These are phyloP conservation scores for Eira barbara DNA, from an alignment of 2,113 vertebrate species.

Conservation along the genomic window DNA sequence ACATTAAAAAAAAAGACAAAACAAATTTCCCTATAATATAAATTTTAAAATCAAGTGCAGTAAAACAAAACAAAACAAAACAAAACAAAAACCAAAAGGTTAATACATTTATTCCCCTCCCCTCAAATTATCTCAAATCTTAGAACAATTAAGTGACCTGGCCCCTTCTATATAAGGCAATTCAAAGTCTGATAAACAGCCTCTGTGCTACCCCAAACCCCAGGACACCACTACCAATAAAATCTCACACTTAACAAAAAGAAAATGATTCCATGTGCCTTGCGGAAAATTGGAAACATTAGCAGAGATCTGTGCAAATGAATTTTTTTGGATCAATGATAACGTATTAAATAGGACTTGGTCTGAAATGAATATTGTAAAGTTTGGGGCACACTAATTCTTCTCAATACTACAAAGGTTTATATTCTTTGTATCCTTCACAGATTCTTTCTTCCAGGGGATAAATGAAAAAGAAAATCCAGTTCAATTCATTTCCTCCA, in stretches of 20 bases:
- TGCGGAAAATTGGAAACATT: constrained; percentile 49
- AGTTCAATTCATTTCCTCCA: constrained; percentile 68
- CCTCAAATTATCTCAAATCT: constrained; percentile 22
- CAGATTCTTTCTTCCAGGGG: not conserved
- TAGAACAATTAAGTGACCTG: constrained; percentile 49
- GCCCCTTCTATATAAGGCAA: constrained; percentile 42
- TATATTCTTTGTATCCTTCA: not conserved
- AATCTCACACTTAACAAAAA: constrained; percentile 55
- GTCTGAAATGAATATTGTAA: constrained; percentile 34
- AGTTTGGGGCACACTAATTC: not conserved
- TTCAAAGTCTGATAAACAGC: constrained; percentile 22
- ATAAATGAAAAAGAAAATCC: constrained; percentile 51
- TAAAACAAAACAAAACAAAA: not conserved
- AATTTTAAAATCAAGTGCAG: not conserved
- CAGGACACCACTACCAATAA: constrained; percentile 25
- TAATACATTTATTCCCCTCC: not conserved
- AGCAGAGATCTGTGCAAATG: constrained; percentile 48
- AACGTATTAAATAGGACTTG: constrained; percentile 42
- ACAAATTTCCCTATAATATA: constrained; percentile 25
- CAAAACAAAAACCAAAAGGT: not conserved
- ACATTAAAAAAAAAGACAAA: not conserved
- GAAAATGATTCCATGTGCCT: constrained; percentile 30
- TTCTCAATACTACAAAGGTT: constrained; percentile 54
- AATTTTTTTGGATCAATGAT: constrained; percentile 36
- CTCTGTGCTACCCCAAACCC: not conserved